Conservation (phyloP, 2,797 vertebrate genomes). For the Acanthurus lineatus region DNA sequence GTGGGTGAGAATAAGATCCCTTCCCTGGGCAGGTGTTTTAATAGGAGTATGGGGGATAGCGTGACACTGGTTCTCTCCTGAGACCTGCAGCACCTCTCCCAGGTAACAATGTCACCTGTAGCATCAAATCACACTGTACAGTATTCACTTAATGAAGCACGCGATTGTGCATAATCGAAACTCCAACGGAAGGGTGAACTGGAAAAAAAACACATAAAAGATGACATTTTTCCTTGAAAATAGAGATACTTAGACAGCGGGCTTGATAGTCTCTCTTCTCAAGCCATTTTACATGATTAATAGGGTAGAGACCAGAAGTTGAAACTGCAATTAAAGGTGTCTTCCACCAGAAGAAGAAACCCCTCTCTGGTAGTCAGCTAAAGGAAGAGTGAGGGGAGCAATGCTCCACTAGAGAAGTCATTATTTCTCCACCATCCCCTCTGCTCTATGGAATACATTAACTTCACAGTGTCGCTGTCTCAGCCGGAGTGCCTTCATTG, state of each 20-base stretch:
- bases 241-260: conserved; percentile 34
- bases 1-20: conserved; percentile 65
- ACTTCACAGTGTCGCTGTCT: conserved; percentile 82
- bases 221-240: conserved; percentile 39
- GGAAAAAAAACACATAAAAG: conserved; percentile 50
- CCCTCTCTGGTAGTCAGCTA: conserved; percentile 71
- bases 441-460: conserved; percentile 82
- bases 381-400: conserved; percentile 74
- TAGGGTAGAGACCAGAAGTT: conserved; percentile 60
- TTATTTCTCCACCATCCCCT: conserved; percentile 75
- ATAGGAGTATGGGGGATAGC: conserved; percentile 82
- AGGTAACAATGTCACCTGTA: conserved; percentile 74
- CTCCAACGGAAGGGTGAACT: conserved; percentile 28
- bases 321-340: conserved; percentile 81
- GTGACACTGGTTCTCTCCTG: conserved; percentile 75
- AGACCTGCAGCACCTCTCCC: conserved; percentile 64
- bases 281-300: conserved; percentile 76
- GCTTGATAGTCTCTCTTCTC: conserved; percentile 43
- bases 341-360: conserved; percentile 70
- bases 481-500: conserved; percentile 79
- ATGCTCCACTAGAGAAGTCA: conserved; percentile 72
- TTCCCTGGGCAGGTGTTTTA: conserved; percentile 78
- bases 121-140: conserved; percentile 38
- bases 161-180: conserved; percentile 52
- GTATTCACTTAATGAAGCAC: conserved; percentile 71